Base-by-base conservation (phyloP, 2,888 invertebrate species). In the Hemaris fuciformis region DNA sequence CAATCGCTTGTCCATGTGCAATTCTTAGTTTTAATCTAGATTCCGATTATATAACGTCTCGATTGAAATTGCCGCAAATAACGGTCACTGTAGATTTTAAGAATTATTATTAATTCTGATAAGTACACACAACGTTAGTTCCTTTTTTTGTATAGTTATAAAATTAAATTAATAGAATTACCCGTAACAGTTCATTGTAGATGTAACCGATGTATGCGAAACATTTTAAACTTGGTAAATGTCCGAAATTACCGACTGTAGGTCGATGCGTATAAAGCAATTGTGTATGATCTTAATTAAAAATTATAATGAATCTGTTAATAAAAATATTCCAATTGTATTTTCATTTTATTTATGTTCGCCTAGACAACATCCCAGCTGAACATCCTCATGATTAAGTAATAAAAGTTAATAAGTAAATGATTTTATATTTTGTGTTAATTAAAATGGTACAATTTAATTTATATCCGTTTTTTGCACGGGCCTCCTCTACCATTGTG, bases 91-190 rank as follows among this genome's bases (percentile, higher is more conserved):
- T 75, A 76, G 71, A 67, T 70, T 62, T 38, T 76, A 77, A 77
- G 46, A 75, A 60, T 73, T 76, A 75, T 66, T 67, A 70, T 75
- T 78, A 81, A 80, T 82, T 84, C 83, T 84, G 80, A 75, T 85
- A 84, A 83, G 85, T 83, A 83, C 77, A 81, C 74, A 83, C 87
- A 85, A 85, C 81, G 78, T 86, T 90, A 91, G 91, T 91, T 91
- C 91, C 91, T 91, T 87, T 84, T 48, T 84, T 86, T 85, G 83
- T 82, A 85, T 89, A 89, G 83, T 79, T 78, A 77, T 77, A 80
- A 80, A 75, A 66, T 75, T 72, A 76, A 77, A 70, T 65, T 71
- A 73, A 69, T 76, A 76, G 23, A 27, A 25, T 43, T 7, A 57
- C n/a, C 43, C 15, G 18, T 61, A 57, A 57, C 53, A 34, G 56